phyloP scores from a whole-genome alignment of 30 jellyfish, hydroid and myxozoan genomes.

The Aurelia aurita region DNA sequence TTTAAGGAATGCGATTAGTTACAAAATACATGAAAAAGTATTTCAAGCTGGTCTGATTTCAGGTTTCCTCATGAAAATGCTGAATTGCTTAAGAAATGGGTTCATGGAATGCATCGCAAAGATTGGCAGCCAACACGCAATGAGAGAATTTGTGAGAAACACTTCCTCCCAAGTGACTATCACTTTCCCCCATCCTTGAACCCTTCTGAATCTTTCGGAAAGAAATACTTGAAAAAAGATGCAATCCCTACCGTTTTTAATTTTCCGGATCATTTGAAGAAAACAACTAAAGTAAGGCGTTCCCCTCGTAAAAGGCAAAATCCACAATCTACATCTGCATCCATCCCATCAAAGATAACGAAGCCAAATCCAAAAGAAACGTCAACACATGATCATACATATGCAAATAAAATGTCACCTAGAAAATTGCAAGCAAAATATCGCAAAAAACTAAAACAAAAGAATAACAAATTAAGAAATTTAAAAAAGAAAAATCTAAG shows the following conservation, averaged over 20 bases:
- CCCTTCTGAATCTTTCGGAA: not conserved
- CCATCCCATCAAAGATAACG: no score
- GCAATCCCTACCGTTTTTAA: slow-evolving; percentile 17
- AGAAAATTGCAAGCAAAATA: no score
- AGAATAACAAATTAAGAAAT: not conserved
- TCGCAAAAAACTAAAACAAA: no score
- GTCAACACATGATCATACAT: slow-evolving; percentile 24
- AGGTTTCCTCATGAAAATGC: slow-evolving; percentile 24
- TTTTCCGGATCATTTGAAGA: slow-evolving; percentile 1
- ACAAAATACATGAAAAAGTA: no score
- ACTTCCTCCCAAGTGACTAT: slow-evolving; percentile 11
- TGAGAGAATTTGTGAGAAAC: slow-evolving; percentile 13
- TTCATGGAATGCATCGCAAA: slow-evolving; percentile 9
- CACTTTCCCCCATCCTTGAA: slow-evolving; percentile 1
- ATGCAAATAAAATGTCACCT: no score
- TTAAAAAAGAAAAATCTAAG: not conserved
- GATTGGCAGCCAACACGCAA: slow-evolving; percentile 23
- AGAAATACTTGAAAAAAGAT: slow-evolving; percentile 7
- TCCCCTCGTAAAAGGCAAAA: not conserved
- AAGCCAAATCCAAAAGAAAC: no score
- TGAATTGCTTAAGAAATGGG: slow-evolving; percentile 34
- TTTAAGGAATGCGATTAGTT: no score
- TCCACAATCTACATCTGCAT: no score
- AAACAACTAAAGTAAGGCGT: not conserved
- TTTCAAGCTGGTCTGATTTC: not conserved